phyloP scores from a whole-genome alignment of 2,113 vertebrate species.

The Collichthys lucidus region DNA sequence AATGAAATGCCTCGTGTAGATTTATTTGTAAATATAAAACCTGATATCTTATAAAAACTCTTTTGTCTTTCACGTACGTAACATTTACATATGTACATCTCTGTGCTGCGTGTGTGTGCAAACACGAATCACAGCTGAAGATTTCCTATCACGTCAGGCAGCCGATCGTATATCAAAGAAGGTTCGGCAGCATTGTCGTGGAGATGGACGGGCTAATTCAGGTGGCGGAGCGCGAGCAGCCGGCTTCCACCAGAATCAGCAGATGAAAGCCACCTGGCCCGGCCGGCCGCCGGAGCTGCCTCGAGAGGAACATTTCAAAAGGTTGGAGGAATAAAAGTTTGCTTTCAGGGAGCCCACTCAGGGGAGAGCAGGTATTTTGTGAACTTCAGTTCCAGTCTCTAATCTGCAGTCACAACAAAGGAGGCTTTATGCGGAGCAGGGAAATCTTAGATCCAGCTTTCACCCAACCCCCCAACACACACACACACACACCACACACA shows the following conservation, averaged over 20 bases:
- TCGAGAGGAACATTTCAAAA: conserved; percentile 84
- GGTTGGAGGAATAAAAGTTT: conserved; percentile 79
- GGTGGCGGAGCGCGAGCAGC: conserved; percentile 44
- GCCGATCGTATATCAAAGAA: conserved; percentile 61
- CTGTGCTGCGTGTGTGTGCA: no score
- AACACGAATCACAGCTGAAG: conserved; percentile 25
- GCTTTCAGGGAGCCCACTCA: conserved; percentile 85
- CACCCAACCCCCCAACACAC: not conserved
- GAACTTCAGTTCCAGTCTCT: conserved; percentile 81
- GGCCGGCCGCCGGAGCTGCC: conserved; percentile 70
- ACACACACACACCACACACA: conserved; percentile 15
- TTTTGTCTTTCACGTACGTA: no score
- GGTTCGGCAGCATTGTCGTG: conserved; percentile 42
- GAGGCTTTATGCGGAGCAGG: conserved; percentile 81
- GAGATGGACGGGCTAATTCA: conserved; percentile 77
- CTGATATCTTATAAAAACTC: no score
- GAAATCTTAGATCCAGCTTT: conserved; percentile 82
- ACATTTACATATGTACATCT: no score
- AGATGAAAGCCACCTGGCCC: conserved; percentile 64
- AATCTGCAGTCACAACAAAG: conserved; percentile 88
- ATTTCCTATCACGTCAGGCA: conserved; percentile 23
- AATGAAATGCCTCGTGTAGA: no score
- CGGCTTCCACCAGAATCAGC: conserved; percentile 28
- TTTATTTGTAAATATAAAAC: no score
- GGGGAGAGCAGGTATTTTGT: conserved; percentile 73